A percentile compares a stretch with the other conserved stretches of the same genome.
phyloP scores from a whole-genome alignment of 1,140 invertebrate species.

The Pararge aegeria region DNA sequence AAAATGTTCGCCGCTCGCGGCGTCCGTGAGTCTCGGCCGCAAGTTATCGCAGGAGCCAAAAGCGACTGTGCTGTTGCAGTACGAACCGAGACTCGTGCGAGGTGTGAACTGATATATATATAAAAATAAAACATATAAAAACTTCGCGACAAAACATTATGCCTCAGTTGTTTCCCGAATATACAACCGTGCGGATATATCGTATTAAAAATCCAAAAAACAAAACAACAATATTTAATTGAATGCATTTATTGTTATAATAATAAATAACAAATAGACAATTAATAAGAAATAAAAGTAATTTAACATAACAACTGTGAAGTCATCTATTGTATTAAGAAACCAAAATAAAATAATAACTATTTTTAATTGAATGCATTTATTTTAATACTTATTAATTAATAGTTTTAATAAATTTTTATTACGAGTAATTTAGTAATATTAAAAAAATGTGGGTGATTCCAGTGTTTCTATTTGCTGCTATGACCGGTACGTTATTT shows the following conservation, averaged over 20 bases:
- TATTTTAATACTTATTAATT: too few species aligned
- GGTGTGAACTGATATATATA: conserved; percentile 7
- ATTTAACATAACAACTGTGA: too few species aligned
- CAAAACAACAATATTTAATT: not conserved
- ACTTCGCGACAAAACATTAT: not conserved
- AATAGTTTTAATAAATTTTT: not conserved
- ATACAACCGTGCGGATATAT: conserved; percentile 9
- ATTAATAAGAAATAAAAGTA: too few species aligned
- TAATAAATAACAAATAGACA: too few species aligned
- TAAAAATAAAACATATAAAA: conserved; percentile 27
- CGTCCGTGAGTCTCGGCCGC: conserved; percentile 3
- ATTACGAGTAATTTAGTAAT: not conserved
- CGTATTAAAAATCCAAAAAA: not conserved
- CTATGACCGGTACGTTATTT: conserved; percentile 17
- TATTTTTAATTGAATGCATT: not conserved
- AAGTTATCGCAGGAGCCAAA: conserved; percentile 20
- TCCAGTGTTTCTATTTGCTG: conserved; percentile 14
- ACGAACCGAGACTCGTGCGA: not conserved
- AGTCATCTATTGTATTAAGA: too few species aligned
- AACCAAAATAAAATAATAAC: too few species aligned
- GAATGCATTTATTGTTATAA: too few species aligned
- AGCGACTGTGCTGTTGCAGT: conserved; percentile 21
- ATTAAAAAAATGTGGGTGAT: conserved; percentile 15
- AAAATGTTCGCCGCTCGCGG: not conserved
- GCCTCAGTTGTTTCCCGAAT: conserved; percentile 23